These are phyloP conservation scores for Periparus ater DNA, from an alignment of 2,797 vertebrate species.

Conservation along the genomic window DNA sequence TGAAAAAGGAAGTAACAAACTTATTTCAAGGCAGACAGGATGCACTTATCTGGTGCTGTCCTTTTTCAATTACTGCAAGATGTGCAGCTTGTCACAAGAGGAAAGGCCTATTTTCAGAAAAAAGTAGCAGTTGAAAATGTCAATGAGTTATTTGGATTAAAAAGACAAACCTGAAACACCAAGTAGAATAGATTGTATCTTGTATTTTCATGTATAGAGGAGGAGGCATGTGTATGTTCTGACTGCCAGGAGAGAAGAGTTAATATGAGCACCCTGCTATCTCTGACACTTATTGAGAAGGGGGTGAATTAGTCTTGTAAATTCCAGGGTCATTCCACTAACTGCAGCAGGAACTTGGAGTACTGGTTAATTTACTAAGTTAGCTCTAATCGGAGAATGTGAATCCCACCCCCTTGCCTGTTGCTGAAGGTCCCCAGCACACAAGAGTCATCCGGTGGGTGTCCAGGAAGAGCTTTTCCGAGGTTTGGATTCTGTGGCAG, in stretches of 20 bases:
- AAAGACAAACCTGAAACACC: not conserved
- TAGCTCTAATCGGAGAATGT: not conserved
- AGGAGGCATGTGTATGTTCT: not conserved
- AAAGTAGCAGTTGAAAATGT: not conserved
- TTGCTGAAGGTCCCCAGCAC: not conserved
- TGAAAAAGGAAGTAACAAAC: conserved; percentile 30
- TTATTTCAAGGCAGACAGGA: conserved; percentile 33
- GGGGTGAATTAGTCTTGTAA: not conserved
- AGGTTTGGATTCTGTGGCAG: not conserved
- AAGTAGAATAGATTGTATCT: not conserved
- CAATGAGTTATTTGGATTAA: not conserved
- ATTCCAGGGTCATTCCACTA: not conserved
- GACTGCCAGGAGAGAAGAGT: not conserved
- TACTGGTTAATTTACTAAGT: not conserved
- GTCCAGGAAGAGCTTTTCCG: not conserved
- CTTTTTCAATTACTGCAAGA: conserved; percentile 38
- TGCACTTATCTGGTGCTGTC: conserved; percentile 15
- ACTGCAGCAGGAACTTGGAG: not conserved
- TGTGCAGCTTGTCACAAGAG: not conserved
- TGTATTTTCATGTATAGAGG: not conserved
- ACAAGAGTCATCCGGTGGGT: accelerated
- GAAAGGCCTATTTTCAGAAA: conserved; percentile 21
- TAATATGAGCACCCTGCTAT: not conserved
- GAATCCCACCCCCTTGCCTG: not conserved
- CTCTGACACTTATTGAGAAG: not conserved